These are phyloP conservation scores for Taeniopygia guttata DNA, from an alignment of 2,797 vertebrate genomes.

Conservation along the genomic window DNA sequence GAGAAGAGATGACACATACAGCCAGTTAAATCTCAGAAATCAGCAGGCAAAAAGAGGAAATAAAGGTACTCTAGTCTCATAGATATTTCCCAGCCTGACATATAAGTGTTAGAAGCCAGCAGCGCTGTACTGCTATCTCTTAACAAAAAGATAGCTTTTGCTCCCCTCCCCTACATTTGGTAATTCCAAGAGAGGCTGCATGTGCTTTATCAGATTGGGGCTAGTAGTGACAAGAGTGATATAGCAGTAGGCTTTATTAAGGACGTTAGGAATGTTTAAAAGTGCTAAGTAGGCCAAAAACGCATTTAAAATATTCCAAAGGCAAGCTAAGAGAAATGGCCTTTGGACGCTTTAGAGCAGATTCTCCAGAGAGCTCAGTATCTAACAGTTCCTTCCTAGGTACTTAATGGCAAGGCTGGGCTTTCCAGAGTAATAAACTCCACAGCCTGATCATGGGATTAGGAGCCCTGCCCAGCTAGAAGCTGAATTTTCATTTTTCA, in stretches of 20 bases:
- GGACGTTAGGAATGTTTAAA: not conserved
- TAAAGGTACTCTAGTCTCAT: not conserved
- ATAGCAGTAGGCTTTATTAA: not conserved
- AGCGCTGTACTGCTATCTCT: not conserved
- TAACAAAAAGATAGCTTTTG: not conserved
- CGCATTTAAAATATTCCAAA: not conserved
- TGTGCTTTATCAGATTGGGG: not conserved
- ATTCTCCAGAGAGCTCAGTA: not conserved
- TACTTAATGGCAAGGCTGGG: not conserved
- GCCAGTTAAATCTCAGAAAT: not conserved
- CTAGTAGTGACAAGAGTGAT: conserved; percentile 2
- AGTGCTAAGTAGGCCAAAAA: conserved; percentile 2
- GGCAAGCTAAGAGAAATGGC: not conserved
- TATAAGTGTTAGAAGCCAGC: not conserved
- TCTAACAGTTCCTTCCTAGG: not conserved
- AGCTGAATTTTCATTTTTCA: not conserved
- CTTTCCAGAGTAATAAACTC: not conserved
- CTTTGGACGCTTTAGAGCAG: not conserved
- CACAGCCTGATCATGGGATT: not conserved
- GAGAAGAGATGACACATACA: not conserved
- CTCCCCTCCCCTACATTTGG: not conserved
- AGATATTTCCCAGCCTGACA: not conserved
- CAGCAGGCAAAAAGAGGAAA: not conserved
- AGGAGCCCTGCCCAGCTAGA: not conserved
- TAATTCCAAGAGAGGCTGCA: not conserved